Evolutionary conservation across 2,797 vertebrate species (phyloP), one percentile per base, ranked within the genome.

Genomic region (Chelmon rostratus): DNA sequence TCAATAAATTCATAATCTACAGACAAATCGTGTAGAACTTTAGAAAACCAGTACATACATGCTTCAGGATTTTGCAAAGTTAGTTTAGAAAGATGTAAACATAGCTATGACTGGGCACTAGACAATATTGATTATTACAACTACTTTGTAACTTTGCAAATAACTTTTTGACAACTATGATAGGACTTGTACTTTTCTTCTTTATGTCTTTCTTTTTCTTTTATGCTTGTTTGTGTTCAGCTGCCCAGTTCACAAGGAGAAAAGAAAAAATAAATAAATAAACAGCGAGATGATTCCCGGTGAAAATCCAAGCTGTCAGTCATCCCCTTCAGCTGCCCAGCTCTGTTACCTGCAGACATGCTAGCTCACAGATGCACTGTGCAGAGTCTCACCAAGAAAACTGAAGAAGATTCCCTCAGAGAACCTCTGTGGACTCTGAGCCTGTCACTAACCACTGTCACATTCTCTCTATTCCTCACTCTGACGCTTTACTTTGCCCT

Each of bases 221-320:
- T n/a, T 47, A 0, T n/a, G 4, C n/a, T 49, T 66, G 65, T 23
- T 70, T 70, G 19, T 52, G 56, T 56, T 52, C 6, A n/a, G n/a
- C 42, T 61, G n/a, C 19, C 16, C 8, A 53, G 5, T 68, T 47
- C 57, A 49, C 28, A 37, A 11, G 54, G 35, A 50, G 12, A 23
- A 50, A 8, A 49, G 11, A 33, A 35, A 19, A 16, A 31, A 35
- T 44, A 25, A 47, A 54, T n/a, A 42, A 53, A 58, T 47, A 7
- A 5, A 63, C 23, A 75, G 50, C 2, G 3, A 66, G 47, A 52
- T 46, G 25, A 73, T 74, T 76, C 23, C 42, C 62, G 76, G 82
- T 77, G 56, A 79, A 71, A 82, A 71, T 42, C n/a, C 28, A 28
- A 47, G 59, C 67, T 78, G 82, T 75, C 86, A 85, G 2, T 88